phyloP scores from a whole-genome alignment of 2,888 invertebrate genomes.

The Galerucella nymphaeae region DNA sequence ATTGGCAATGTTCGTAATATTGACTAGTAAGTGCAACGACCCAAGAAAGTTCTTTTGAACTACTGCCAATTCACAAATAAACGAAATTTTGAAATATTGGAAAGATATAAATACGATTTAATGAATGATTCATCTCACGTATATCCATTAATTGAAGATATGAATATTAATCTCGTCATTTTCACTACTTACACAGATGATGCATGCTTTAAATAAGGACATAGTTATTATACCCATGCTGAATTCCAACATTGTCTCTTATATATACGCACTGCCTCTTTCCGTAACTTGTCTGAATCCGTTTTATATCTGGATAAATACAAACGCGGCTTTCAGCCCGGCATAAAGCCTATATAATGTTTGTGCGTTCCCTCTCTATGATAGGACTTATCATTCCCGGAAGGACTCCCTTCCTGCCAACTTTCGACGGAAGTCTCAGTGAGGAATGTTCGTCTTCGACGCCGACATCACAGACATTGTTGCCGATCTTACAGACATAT shows the following conservation, averaged over 20 bases:
- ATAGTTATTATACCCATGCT: conserved; percentile 2
- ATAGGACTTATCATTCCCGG: conserved; percentile 43
- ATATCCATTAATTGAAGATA: neutral
- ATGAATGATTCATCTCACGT: neutral
- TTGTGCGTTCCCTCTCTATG: conserved; percentile 37
- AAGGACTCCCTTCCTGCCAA: conserved; percentile 40
- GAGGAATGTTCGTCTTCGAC: conserved; percentile 23
- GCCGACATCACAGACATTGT: conserved; percentile 6
- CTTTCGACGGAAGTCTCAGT: conserved; percentile 41
- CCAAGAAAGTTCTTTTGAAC: conserved; percentile 1
- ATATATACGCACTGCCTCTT: conserved; percentile 22
- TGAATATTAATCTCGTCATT: neutral
- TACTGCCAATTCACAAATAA: conserved; percentile 11
- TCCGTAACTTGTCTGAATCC: conserved; percentile 27
- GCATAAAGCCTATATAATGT: conserved; percentile 31
- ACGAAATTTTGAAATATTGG: conserved; percentile 6
- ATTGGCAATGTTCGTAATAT: conserved; percentile 1
- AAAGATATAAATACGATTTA: neutral
- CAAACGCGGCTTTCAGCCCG: conserved; percentile 33
- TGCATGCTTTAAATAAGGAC: neutral
- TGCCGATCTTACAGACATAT: conserved; percentile 15
- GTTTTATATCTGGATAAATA: conserved; percentile 15
- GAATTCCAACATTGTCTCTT: conserved; percentile 15
- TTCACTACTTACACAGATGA: neutral
- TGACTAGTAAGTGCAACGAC: conserved; percentile 1